Evolutionary conservation across 2,888 invertebrate genomes (phyloP).

Genomic region (Scrobipalpa costella): DNA sequence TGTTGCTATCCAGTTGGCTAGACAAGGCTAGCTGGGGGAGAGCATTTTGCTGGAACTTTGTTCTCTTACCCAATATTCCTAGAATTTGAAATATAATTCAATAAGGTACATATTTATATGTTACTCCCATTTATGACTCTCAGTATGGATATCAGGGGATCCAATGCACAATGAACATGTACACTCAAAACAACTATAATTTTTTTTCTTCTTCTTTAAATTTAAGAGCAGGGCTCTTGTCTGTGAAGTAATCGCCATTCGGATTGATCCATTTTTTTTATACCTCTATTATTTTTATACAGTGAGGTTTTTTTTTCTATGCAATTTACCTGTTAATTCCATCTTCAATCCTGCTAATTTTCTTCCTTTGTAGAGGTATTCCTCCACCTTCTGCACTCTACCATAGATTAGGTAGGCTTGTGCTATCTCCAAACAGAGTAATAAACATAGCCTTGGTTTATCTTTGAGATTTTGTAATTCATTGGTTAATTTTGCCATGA

Average conservation of each 20-base stretch:
- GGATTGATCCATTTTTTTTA: too few species aligned
- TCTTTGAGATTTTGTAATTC: conserved; percentile 56
- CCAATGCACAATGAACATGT: too few species aligned
- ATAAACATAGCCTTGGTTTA: conserved; percentile 60
- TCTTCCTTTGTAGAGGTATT: conserved; percentile 84
- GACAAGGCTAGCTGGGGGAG: conserved; percentile 91
- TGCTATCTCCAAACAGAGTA: conserved; percentile 77
- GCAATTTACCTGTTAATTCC: conserved; percentile 83
- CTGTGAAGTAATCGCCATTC: too few species aligned
- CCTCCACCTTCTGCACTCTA: conserved; percentile 85
- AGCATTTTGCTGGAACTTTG: conserved; percentile 91
- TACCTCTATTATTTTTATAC: too few species aligned
- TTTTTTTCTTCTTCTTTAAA: too few species aligned
- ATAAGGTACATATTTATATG: too few species aligned
- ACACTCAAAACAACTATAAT: too few species aligned
- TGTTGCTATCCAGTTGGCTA: conserved; percentile 73
- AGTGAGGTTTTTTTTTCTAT: not conserved
- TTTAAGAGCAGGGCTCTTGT: too few species aligned
- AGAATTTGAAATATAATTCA: conserved; percentile 24
- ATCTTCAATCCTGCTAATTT: conserved; percentile 84
- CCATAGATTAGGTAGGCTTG: conserved; percentile 88
- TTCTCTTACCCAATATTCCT: conserved; percentile 94
- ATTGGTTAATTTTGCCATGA: conserved; percentile 70
- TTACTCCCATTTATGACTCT: too few species aligned
- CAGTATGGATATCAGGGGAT: too few species aligned